phyloP scores from a whole-genome alignment of 2,888 invertebrate genomes.

The Caenorhabditis sp. region DNA sequence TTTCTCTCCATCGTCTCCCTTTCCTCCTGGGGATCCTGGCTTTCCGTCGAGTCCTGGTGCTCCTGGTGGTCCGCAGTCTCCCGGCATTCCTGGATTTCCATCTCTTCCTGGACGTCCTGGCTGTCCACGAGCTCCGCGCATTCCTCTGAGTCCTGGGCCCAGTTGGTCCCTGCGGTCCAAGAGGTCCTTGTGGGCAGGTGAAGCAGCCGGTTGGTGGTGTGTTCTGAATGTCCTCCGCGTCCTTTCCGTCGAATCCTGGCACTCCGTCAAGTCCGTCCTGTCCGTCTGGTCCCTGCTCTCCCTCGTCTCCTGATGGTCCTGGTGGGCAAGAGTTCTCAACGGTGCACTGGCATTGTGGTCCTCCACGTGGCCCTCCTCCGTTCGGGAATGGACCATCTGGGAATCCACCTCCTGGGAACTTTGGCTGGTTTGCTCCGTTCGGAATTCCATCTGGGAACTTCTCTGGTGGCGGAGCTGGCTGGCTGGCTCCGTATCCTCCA shows the following conservation, averaged over 20 bases:
- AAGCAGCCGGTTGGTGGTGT: slow-evolving; percentile 73
- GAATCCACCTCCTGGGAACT: slow-evolving; percentile 56
- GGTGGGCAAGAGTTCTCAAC: slow-evolving; percentile 73
- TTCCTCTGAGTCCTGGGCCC: slow-evolving; percentile 74
- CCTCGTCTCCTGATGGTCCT: slow-evolving; percentile 68
- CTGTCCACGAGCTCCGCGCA: slow-evolving; percentile 72
- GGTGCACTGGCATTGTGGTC: slow-evolving; percentile 61
- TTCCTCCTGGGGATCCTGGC: slow-evolving; percentile 71
- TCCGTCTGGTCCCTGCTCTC: slow-evolving; percentile 65
- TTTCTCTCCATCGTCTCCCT: slow-evolving; percentile 75
- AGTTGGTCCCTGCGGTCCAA: slow-evolving; percentile 67
- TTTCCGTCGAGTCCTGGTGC: slow-evolving; percentile 70
- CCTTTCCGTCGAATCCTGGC: slow-evolving; percentile 69
- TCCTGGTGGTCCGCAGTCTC: slow-evolving; percentile 69
- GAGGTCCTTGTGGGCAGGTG: slow-evolving; percentile 69
- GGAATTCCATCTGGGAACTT: slow-evolving; percentile 48
- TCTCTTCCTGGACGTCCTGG: slow-evolving; percentile 71
- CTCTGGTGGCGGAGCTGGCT: slow-evolving; percentile 46
- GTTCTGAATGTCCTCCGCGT: slow-evolving; percentile 73
- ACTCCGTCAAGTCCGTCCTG: slow-evolving; percentile 70
- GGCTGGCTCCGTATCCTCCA: slow-evolving; percentile 54
- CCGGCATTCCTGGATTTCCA: slow-evolving; percentile 69
- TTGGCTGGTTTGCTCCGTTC: slow-evolving; percentile 51
- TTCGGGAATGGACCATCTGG: slow-evolving; percentile 56
- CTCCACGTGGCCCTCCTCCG: slow-evolving; percentile 47